Evolutionary conservation across 2,888 invertebrate genomes (phyloP).

Genomic region (Pycnomerus fuliginosus): DNA sequence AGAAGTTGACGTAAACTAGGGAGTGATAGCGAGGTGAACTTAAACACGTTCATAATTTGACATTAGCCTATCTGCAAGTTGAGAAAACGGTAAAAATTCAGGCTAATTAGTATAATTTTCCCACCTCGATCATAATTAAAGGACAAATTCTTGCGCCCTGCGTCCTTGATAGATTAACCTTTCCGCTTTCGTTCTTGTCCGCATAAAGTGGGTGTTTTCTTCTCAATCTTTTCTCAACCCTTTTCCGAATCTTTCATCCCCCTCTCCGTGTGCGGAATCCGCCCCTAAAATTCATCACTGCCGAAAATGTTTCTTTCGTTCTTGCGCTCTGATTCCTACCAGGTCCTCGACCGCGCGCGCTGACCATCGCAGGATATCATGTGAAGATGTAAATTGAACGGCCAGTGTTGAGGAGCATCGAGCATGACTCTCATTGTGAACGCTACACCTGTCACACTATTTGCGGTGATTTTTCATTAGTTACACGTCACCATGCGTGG

Average conservation of each 20-base stretch:
- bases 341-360: constrained; percentile 25
- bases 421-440: constrained; percentile 38
- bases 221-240: constrained; percentile 36
- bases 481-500: constrained; percentile 37
- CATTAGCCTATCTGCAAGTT: too few relatives aligned
- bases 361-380: constrained; percentile 34
- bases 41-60: too few relatives aligned
- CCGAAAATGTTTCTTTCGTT: background rate
- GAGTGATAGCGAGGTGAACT: too few relatives aligned
- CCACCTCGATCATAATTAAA: too few relatives aligned
- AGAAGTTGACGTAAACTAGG: constrained; percentile 32
- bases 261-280: constrained; percentile 18
- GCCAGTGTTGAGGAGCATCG: constrained; percentile 33
- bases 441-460: constrained; percentile 34
- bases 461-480: constrained; percentile 41
- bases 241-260: constrained; percentile 29
- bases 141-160: too few relatives aligned
- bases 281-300: constrained; percentile 26
- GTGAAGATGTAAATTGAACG: constrained; percentile 40
- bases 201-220: constrained; percentile 33
- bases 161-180: too few relatives aligned
- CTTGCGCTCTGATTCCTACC: constrained; percentile 21
- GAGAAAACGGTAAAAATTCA: too few relatives aligned
- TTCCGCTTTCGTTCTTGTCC: too few relatives aligned
- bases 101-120: too few relatives aligned